A percentile compares a stretch with the other conserved stretches of the same genome.
These are phyloP conservation scores for Cryptus armator DNA, from an alignment of 2,888 invertebrate genomes.

Conservation along the genomic window DNA sequence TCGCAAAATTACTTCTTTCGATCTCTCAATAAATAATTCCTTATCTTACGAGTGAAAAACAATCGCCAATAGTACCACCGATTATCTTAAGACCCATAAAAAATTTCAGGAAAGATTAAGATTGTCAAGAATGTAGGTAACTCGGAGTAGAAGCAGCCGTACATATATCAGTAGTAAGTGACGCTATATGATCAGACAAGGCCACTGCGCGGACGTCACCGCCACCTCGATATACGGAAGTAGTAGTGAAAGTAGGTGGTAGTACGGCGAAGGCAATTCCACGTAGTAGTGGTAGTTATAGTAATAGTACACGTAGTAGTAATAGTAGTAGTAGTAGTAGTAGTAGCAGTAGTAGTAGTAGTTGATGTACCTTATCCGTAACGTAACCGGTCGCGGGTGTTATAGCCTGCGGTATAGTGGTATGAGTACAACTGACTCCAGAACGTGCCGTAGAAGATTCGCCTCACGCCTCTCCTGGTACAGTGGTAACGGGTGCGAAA, in stretches of 20 bases:
- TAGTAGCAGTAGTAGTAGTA: background rate
- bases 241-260: slow-evolving; percentile 55
- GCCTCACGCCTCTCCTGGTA: slow-evolving; percentile 36
- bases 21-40: background rate
- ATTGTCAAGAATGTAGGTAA: no score
- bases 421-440: slow-evolving; percentile 19
- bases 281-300: background rate
- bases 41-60: no score
- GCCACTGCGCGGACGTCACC: slow-evolving; percentile 35
- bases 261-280: slow-evolving; percentile 39
- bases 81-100: no score
- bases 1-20: background rate
- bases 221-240: slow-evolving; percentile 35
- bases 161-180: slow-evolving; percentile 29
- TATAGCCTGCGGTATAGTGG: slow-evolving; percentile 13
- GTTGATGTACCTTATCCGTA: background rate
- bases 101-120: background rate
- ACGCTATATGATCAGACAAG: slow-evolving; percentile 41
- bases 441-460: slow-evolving; percentile 6
- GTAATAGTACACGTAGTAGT: background rate
- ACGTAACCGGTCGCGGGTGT: background rate
- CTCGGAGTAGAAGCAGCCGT: no score
- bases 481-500: slow-evolving; percentile 46
- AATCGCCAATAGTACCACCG: no score
- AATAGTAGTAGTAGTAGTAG: background rate